A percentile compares a stretch with the other conserved stretches of the same genome.
Conservation (phyloP, 2,888 invertebrate genomes). For the Drosophila histrio region DNA sequence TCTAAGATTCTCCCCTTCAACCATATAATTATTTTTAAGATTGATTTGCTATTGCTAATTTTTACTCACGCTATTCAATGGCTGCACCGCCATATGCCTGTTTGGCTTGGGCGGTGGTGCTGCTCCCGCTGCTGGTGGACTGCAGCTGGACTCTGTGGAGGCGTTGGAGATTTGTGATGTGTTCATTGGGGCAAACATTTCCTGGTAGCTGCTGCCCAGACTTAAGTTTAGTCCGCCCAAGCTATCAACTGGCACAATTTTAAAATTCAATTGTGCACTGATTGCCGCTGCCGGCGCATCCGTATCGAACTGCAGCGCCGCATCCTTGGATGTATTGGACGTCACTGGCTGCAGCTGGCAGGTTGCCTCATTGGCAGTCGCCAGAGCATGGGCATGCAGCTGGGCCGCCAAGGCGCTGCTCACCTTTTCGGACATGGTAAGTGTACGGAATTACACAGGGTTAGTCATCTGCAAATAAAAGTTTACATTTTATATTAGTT, state of each 20-base stretch:
- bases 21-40: no score
- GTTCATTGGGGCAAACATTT: constrained; percentile 83
- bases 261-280: constrained; percentile 81
- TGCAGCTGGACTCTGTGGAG: constrained; percentile 80
- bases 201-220: constrained; percentile 64
- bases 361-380: constrained; percentile 30
- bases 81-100: constrained; percentile 69
- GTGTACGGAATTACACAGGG: constrained; percentile 30
- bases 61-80: constrained; percentile 63
- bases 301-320: constrained; percentile 53
- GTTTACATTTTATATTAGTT: neutral
- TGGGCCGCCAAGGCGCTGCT: constrained; percentile 71
- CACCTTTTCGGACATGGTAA: constrained; percentile 79
- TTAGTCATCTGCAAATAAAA: constrained; percentile 48
- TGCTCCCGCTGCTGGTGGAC: constrained; percentile 38
- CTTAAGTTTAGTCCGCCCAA: constrained; percentile 45
- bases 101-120: constrained; percentile 61
- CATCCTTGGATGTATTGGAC: constrained; percentile 42
- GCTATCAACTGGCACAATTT: constrained; percentile 75
- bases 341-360: constrained; percentile 38
- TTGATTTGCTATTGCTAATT: no score
- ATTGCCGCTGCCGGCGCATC: constrained; percentile 70
- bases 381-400: constrained; percentile 63
- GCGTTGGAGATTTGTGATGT: constrained; percentile 84
- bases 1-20: no score